Conservation (phyloP, 37 sponge, comb jelly and placozoan genomes). For the Chondrosia reniformis region DNA sequence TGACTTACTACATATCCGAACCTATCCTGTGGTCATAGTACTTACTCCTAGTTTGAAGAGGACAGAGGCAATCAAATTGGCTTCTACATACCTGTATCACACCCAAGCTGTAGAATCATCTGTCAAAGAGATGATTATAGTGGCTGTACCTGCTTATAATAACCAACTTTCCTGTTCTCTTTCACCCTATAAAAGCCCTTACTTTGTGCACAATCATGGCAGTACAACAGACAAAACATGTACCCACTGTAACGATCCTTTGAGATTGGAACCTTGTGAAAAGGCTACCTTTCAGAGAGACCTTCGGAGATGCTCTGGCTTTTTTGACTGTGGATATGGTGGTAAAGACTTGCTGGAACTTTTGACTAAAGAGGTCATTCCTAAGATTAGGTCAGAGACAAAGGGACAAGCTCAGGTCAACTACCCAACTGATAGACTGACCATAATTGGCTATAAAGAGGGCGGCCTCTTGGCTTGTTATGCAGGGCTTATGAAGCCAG, state of each 20-base stretch:
- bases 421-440: conserved; percentile 42
- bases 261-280: conserved; percentile 31
- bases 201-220: conserved; percentile 24
- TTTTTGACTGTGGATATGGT: background rate
- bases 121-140: conserved; percentile 49
- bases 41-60: background rate
- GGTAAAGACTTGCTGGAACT: conserved; percentile 38
- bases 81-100: conserved; percentile 10
- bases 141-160: background rate
- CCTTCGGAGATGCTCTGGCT: conserved; percentile 1
- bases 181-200: background rate
- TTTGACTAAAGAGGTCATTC: conserved; percentile 30
- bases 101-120: conserved; percentile 41
- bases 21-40: conserved; percentile 49
- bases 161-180: background rate
- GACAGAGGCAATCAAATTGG: background rate
- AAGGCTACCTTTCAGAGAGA: conserved; percentile 28
- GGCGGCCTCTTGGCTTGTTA: conserved; percentile 60
- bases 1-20: conserved; percentile 23
- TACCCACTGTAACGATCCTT: conserved; percentile 38
- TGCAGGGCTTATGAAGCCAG: conserved; percentile 57
- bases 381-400: conserved; percentile 11
- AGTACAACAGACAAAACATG: background rate
- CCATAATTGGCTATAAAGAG: conserved; percentile 49
- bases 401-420: conserved; percentile 31